A percentile compares a stretch with the other conserved stretches of the same genome.
phyloP scores from a whole-genome alignment of 2,888 invertebrate species.

The Hemistola chrysoprasaria region DNA sequence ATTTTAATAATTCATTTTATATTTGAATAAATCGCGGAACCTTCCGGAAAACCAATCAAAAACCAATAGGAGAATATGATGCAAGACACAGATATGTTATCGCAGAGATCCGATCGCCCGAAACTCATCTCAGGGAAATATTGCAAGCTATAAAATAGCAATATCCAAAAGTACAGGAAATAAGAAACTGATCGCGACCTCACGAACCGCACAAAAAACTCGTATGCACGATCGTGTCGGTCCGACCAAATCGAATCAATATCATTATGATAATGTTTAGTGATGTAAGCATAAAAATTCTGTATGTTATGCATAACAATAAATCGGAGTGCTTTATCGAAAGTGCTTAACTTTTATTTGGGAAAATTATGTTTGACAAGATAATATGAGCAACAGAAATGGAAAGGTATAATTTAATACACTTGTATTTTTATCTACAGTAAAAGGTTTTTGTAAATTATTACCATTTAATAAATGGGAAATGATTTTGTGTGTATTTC shows the following conservation, averaged over 20 bases:
- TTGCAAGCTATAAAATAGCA: constrained; percentile 74
- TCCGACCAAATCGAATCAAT: constrained; percentile 21
- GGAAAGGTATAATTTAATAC: too few species aligned
- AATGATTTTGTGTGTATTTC: background rate
- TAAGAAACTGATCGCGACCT: constrained; percentile 61
- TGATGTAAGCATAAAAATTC: constrained; percentile 24
- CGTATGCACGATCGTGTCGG: constrained; percentile 32
- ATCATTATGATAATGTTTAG: constrained; percentile 28
- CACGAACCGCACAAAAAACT: constrained; percentile 44
- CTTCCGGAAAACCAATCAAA: constrained; percentile 56
- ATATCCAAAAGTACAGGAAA: constrained; percentile 47
- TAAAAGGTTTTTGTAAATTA: too few species aligned
- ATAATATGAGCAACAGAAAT: background rate
- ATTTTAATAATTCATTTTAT: background rate
- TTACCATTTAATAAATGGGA: background rate
- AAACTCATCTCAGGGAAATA: constrained; percentile 65
- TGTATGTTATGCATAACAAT: constrained; percentile 22
- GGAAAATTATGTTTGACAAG: constrained; percentile 14
- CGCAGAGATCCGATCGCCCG: constrained; percentile 38
- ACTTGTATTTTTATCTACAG: background rate
- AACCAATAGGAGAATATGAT: constrained; percentile 52
- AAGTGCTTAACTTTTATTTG: constrained; percentile 16
- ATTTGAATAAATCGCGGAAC: constrained; percentile 3
- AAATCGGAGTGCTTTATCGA: constrained; percentile 25
- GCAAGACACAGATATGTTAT: constrained; percentile 57